Percentiles rank a stretch among this genome's conserved stretches.
Evolutionary conservation across 92 coral and sea anemone species (phyloP).

Genomic region (Anthopleura xanthogrammica): DNA sequence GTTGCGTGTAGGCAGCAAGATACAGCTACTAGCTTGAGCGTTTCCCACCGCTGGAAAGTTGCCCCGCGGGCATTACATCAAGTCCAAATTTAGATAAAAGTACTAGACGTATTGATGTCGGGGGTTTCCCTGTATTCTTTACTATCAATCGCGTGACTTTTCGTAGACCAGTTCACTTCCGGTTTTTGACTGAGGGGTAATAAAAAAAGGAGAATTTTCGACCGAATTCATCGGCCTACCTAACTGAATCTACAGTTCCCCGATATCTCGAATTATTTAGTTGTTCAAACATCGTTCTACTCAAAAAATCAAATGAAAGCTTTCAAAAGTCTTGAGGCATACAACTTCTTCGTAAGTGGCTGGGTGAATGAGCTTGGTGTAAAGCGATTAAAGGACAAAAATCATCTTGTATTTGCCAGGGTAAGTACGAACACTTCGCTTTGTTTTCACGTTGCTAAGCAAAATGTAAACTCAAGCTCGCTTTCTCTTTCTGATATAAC

Average conservation of each 20-base stretch:
- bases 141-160: no score
- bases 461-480: background rate
- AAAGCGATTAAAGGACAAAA: slow-evolving; percentile 32
- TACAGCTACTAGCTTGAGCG: no score
- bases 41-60: no score
- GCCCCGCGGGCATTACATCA: no score
- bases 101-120: no score
- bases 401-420: slow-evolving; percentile 19
- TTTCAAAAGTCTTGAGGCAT: slow-evolving; percentile 43
- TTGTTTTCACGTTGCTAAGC: slow-evolving; percentile 9
- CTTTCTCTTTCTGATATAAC: background rate
- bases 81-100: no score
- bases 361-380: slow-evolving; percentile 41
- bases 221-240: slow-evolving; percentile 17
- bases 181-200: no score
- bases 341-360: slow-evolving; percentile 38
- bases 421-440: slow-evolving; percentile 3
- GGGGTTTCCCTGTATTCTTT: no score
- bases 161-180: no score
- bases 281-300: slow-evolving; percentile 30
- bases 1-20: no score
- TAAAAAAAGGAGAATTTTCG: slow-evolving; percentile 32
- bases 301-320: slow-evolving; percentile 38
- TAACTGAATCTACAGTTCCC: slow-evolving; percentile 25
- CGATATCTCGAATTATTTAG: slow-evolving; percentile 32